Evolutionary conservation across 2,797 vertebrate genomes (phyloP).

Genomic region (Enteromius treurensis): DNA sequence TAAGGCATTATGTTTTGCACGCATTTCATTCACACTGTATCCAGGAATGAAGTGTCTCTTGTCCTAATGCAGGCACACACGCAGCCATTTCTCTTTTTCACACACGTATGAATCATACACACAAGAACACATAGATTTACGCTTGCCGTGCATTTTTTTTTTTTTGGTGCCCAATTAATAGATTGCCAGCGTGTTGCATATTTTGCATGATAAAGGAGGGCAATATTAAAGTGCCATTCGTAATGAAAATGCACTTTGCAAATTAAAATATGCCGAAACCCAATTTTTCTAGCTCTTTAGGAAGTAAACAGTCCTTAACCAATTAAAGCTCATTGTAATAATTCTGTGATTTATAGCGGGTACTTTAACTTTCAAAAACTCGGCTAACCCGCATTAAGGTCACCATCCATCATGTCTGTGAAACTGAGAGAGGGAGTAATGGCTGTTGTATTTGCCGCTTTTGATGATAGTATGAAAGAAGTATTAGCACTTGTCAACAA

Average conservation of each 20-base stretch:
- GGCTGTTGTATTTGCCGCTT: conserved; percentile 99
- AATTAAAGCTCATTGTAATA: conserved; percentile 99
- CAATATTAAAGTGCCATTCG: conserved; percentile 99
- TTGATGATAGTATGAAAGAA: conserved; percentile 99
- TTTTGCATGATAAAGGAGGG: conserved; percentile 99
- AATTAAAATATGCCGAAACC: conserved; percentile 99
- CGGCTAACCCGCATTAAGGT: conserved; percentile 99
- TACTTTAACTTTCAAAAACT: conserved; percentile 99
- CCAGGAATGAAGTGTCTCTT: conserved; percentile 72
- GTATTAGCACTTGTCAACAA: conserved; percentile 99
- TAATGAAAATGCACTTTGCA: conserved; percentile 99
- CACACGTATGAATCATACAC: conserved; percentile 36
- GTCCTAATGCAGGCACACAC: conserved; percentile 71
- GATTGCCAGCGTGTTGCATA: conserved; percentile 96
- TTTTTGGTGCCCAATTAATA: conserved; percentile 90
- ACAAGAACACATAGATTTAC: conserved; percentile 77
- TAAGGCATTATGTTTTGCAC: conserved; percentile 79
- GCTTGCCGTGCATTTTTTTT: conserved; percentile 91
- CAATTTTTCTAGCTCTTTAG: conserved; percentile 93
- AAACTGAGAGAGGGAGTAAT: conserved; percentile 96
- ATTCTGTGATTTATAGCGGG: conserved; percentile 99
- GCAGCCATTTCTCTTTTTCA: conserved; percentile 11
- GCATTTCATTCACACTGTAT: conserved; percentile 70
- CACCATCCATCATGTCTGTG: conserved; percentile 99
- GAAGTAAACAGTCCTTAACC: conserved; percentile 99